phyloP scores from a whole-genome alignment of 2,888 invertebrate species.

The Euphydryas editha region DNA sequence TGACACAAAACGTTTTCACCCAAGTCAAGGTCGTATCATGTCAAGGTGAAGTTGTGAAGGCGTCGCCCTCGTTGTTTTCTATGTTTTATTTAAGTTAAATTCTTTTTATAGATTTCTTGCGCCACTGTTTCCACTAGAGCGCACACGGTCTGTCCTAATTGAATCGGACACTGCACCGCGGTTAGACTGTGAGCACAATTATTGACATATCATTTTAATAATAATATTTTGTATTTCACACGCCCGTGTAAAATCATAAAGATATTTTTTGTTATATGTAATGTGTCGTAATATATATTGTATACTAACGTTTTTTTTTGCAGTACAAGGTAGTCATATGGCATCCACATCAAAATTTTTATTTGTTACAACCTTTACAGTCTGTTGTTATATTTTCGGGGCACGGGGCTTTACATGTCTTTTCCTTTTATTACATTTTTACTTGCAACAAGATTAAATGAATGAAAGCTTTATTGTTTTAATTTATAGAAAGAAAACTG shows the following conservation, averaged over 20 bases:
- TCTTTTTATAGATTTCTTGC: constrained; percentile 72
- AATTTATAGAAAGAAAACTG: no score
- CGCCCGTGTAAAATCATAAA: not conserved
- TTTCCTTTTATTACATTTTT: no score
- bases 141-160: constrained; percentile 53
- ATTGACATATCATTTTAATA: constrained; percentile 14
- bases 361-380: no score
- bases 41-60: constrained; percentile 77
- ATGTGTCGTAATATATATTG: no score
- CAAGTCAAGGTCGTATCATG: constrained; percentile 74
- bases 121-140: constrained; percentile 70
- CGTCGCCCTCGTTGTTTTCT: constrained; percentile 70
- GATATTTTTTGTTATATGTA: no score
- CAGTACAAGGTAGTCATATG: no score
- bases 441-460: no score
- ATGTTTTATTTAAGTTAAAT: constrained; percentile 68
- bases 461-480: no score
- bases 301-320: no score
- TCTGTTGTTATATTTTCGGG: no score
- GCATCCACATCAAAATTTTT: no score
- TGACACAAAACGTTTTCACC: constrained; percentile 63
- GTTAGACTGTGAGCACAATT: constrained; percentile 13
- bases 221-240: not conserved
- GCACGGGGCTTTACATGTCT: no score
- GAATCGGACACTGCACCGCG: constrained; percentile 19